Conservation (phyloP, 2,888 invertebrate genomes). For the Meiosimyza platycephala region DNA sequence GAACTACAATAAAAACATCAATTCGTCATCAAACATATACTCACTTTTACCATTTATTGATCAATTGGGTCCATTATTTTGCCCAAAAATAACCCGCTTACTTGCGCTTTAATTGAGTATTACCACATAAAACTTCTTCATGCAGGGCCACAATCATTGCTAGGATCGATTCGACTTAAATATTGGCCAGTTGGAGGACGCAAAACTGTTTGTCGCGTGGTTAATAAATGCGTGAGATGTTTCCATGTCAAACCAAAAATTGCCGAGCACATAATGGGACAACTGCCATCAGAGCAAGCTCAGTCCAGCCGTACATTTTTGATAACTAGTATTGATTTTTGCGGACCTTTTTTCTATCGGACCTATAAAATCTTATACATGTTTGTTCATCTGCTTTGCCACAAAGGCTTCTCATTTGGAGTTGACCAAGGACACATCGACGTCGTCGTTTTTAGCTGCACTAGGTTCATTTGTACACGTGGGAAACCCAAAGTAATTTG, state of each 20-base stretch:
- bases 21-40: not conserved
- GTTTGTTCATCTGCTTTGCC: constrained; percentile 35
- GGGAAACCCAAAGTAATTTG: constrained; percentile 38
- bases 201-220: constrained; percentile 20
- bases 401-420: constrained; percentile 35
- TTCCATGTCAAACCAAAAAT: constrained; percentile 23
- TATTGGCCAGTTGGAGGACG: constrained; percentile 40
- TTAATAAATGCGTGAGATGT: constrained; percentile 22
- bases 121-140: constrained; percentile 30
- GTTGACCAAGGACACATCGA: constrained; percentile 33
- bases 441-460: constrained; percentile 24
- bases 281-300: constrained; percentile 12
- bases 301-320: constrained; percentile 23
- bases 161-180: constrained; percentile 23
- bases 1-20: not conserved
- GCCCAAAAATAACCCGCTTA: constrained; percentile 31
- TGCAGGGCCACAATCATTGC: constrained; percentile 28
- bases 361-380: constrained; percentile 35
- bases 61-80: constrained; percentile 35
- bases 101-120: constrained; percentile 5
- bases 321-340: constrained; percentile 35
- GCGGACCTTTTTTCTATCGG: constrained; percentile 36
- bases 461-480: constrained; percentile 28
- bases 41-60: constrained; percentile 20
- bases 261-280: constrained; percentile 35